These are phyloP conservation scores for Liodrosophila aerea DNA, from an alignment of 2,888 invertebrate genomes.

Conservation along the genomic window DNA sequence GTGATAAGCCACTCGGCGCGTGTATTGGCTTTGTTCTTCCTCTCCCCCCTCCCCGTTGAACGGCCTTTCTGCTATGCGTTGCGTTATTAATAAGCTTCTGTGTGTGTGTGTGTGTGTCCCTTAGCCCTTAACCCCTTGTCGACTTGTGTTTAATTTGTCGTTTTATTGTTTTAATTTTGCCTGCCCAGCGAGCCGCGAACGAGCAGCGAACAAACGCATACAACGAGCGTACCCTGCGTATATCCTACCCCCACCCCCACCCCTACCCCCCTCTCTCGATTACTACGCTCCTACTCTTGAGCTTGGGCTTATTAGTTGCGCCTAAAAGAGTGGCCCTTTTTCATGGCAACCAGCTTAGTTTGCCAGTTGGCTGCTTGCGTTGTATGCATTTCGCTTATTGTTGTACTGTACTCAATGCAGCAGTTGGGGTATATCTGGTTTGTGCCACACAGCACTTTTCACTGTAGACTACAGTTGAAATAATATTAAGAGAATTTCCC, in stretches of 20 bases:
- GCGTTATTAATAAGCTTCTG: conserved; percentile 71
- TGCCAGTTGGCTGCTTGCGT: conserved; percentile 74
- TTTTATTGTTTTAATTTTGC: conserved; percentile 71
- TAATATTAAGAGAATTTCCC: too few species aligned
- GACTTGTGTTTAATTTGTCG: conserved; percentile 65
- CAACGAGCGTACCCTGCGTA: conserved; percentile 20
- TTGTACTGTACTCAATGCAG: too few species aligned
- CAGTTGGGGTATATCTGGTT: too few species aligned
- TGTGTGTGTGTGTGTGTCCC: conserved; percentile 14
- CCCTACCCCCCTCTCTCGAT: background rate
- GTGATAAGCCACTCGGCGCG: conserved; percentile 31
- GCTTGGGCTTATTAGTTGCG: conserved; percentile 67
- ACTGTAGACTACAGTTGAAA: too few species aligned
- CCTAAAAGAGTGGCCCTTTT: conserved; percentile 21
- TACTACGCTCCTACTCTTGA: conserved; percentile 1
- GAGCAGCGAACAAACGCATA: too few species aligned
- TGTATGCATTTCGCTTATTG: too few species aligned
- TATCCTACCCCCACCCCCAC: background rate
- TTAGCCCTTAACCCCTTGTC: conserved; percentile 1
- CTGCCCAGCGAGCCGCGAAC: conserved; percentile 56
- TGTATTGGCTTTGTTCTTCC: background rate
- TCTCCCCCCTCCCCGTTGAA: too few species aligned
- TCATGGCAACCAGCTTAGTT: conserved; percentile 13
- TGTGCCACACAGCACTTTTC: too few species aligned
- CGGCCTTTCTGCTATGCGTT: conserved; percentile 1